Evolutionary conservation across 2,888 invertebrate genomes (phyloP), one percentile per base, ranked within the genome.

Genomic region (Catotricha subobsoleta): DNA sequence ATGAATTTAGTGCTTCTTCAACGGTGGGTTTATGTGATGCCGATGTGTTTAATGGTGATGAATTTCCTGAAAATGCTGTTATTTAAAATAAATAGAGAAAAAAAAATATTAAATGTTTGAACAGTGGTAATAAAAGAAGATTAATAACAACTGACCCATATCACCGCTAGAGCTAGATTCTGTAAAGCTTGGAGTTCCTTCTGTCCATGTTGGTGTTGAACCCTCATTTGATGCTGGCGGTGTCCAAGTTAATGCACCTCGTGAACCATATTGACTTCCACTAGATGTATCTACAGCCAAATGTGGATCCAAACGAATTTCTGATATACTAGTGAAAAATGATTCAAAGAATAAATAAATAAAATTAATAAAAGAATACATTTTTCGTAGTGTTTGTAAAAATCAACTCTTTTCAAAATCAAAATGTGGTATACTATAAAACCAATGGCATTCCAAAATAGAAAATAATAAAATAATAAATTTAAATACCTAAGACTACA

Each of bases 171-270:
- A 88, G 65, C 92, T 92, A 54, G 92, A 94, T 64, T 92, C 90
- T 29, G 94, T 94, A 67, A 90, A 94, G 60, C 91, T 91, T 45
- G 94, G 94, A 50, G 94, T 94, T 54, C 94, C 94, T 68, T 94
- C 94, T 37, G 94, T 94, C 86, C 92, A 94, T 33, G 94, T 94
- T n/a, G 94, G 92, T 29, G 94, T 94, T 7, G 83, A 83, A 30
- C 86, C 86, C 62, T 87, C 84, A 42, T 81, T 80, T 35, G 83
- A 83, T 37, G 81, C 77, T 2, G 84, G 84, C 19, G 83, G 84
- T 15, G 84, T 84, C 84, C 84, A 86, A 48, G 63, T 60, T 47
- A 63, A 49, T 25, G 61, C 63, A 43, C 63, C 63, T 38, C 62
- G 54, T 27, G 75, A 73, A 52, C 72, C 57, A 49, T 62, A 62